These are phyloP conservation scores for Pungitius pungitius DNA, from an alignment of 2,113 vertebrate species.

Conservation along the genomic window DNA sequence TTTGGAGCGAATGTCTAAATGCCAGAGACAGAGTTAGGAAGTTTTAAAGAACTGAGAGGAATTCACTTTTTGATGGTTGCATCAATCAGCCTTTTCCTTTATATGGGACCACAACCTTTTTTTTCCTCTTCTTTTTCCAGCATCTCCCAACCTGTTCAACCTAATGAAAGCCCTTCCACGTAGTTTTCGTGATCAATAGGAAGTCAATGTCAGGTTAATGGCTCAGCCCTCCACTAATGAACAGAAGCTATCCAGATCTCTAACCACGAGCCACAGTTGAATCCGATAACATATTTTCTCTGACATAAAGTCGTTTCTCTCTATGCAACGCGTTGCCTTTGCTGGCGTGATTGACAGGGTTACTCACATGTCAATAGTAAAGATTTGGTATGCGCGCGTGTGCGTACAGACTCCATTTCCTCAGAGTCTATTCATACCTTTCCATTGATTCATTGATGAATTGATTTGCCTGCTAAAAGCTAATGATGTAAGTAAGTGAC, in stretches of 20 bases:
- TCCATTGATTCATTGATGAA: constrained; percentile 82
- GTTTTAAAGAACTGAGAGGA: background rate
- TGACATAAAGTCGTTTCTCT: constrained; percentile 75
- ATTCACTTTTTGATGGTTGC: background rate
- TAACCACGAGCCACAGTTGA: constrained; percentile 54
- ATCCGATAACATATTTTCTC: constrained; percentile 76
- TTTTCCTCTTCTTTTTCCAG: constrained; percentile 4
- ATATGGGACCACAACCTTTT: background rate
- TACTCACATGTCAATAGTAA: constrained; percentile 79
- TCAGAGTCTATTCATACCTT: constrained; percentile 76
- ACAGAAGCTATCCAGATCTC: constrained; percentile 65
- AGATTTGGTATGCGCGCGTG: constrained; percentile 60
- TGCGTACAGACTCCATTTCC: constrained; percentile 70
- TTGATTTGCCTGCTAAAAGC: constrained; percentile 81
- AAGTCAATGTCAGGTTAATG: constrained; percentile 79
- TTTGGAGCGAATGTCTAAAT: background rate
- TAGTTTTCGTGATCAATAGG: constrained; percentile 75
- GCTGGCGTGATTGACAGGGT: constrained; percentile 71
- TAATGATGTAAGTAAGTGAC: constrained; percentile 83
- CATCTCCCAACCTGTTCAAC: constrained; percentile 43
- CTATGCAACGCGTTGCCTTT: constrained; percentile 25
- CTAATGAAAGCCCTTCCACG: constrained; percentile 57
- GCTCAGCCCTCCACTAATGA: constrained; percentile 70
- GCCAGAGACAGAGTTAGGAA: background rate
- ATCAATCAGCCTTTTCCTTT: background rate